A percentile compares a stretch with the other conserved stretches of the same genome.
These are phyloP conservation scores for Amaurobius ferox DNA, from an alignment of 2,888 invertebrate genomes.

Conservation along the genomic window DNA sequence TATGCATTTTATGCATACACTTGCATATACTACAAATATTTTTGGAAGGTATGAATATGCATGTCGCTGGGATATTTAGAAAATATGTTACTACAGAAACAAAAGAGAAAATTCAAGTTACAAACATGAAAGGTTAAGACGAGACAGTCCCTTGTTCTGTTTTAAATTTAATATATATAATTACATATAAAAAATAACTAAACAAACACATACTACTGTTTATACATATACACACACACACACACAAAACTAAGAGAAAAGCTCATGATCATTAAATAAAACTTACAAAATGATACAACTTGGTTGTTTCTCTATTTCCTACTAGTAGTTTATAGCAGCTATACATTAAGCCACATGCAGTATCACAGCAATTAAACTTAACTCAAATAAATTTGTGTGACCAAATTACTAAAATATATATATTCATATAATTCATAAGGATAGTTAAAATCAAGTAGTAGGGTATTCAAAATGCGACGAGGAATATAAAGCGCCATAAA, in stretches of 20 bases:
- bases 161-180: no score
- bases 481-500: constrained; percentile 50
- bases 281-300: background rate
- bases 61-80: no score
- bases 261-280: background rate
- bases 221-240: no score
- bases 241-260: background rate
- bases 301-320: background rate
- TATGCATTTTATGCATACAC: no score
- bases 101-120: no score
- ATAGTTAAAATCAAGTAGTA: constrained; percentile 17
- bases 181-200: no score
- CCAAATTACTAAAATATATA: background rate
- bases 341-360: background rate
- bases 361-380: constrained; percentile 48
- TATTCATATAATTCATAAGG: background rate
- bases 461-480: constrained; percentile 46
- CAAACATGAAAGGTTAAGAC: no score
- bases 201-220: no score
- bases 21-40: no score
- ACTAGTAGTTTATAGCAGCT: background rate
- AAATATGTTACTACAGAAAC: no score
- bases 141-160: no score
- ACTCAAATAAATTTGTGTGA: background rate
- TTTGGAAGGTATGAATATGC: no score